phyloP scores from a whole-genome alignment of 2,888 invertebrate genomes.

The Nymphalis polychloros region DNA sequence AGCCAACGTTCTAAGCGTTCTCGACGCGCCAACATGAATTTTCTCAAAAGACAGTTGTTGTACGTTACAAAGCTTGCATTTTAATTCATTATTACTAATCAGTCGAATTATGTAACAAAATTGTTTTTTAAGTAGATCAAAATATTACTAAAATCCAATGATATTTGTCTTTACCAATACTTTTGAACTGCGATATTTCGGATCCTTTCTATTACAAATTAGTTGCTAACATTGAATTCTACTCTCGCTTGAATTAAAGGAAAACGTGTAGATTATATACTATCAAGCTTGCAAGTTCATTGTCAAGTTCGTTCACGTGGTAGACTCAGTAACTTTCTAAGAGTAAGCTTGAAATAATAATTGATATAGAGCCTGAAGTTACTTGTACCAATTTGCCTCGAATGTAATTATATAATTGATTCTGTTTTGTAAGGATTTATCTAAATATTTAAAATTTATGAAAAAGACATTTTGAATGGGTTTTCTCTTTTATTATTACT shows the following conservation, averaged over 20 bases:
- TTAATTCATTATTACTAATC: background rate
- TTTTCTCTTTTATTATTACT: too few species aligned
- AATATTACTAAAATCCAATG: too few species aligned
- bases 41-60: conserved; percentile 59
- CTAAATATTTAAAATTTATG: too few species aligned
- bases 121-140: too few species aligned
- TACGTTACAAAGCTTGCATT: conserved; percentile 5
- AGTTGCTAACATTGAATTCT: conserved; percentile 33
- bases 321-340: conserved; percentile 52
- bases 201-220: conserved; percentile 34
- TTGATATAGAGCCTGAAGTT: conserved; percentile 55
- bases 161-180: background rate
- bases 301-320: conserved; percentile 60
- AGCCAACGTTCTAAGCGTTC: conserved; percentile 55
- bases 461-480: too few species aligned
- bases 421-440: too few species aligned
- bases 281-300: conserved; percentile 44
- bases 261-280: conserved; percentile 39
- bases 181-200: background rate
- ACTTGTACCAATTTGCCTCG: conserved; percentile 56
- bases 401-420: conserved; percentile 8
- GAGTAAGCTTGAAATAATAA: conserved; percentile 59
- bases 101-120: too few species aligned
- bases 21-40: conserved; percentile 63
- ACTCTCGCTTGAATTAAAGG: conserved; percentile 35